A percentile compares a stretch with the other conserved stretches of the same genome.
phyloP scores from a whole-genome alignment of 1,140 invertebrate genomes.

The Halotydeus destructor region DNA sequence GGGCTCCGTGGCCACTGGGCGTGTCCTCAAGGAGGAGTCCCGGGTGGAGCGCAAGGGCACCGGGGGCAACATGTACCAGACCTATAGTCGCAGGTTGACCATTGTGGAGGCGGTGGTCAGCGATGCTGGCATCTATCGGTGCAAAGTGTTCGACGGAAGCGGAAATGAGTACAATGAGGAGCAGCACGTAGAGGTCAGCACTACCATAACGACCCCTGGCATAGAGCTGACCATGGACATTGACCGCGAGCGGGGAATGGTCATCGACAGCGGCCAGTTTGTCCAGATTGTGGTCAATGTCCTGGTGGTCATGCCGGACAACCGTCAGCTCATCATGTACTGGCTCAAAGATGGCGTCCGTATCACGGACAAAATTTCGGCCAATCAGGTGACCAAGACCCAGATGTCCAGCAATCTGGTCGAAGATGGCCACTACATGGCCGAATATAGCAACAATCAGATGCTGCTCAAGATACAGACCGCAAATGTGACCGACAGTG shows the following conservation, averaged over 20 bases:
- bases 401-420: background rate
- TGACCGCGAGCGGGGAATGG: background rate
- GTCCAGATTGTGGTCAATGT: constrained; percentile 14
- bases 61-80: constrained; percentile 11
- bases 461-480: background rate
- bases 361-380: background rate
- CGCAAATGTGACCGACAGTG: background rate
- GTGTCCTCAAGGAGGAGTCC: constrained; percentile 4
- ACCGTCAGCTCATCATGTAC: constrained; percentile 7
- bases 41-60: constrained; percentile 6
- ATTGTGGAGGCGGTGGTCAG: constrained; percentile 10
- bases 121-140: constrained; percentile 16
- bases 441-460: background rate
- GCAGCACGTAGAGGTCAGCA: constrained; percentile 13
- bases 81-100: constrained; percentile 13
- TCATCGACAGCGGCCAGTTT: constrained; percentile 9
- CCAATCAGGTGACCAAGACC: background rate
- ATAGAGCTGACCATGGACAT: constrained; percentile 17
- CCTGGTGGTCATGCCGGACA: constrained; percentile 9
- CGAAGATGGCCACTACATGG: background rate
- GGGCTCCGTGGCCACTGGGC: constrained; percentile 7
- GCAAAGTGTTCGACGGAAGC: constrained; percentile 17
- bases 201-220: constrained; percentile 11
- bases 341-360: constrained; percentile 14
- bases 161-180: constrained; percentile 8